Base-by-base conservation (phyloP, 2,797 vertebrate genomes). In the Sylvilagus floridanus region DNA sequence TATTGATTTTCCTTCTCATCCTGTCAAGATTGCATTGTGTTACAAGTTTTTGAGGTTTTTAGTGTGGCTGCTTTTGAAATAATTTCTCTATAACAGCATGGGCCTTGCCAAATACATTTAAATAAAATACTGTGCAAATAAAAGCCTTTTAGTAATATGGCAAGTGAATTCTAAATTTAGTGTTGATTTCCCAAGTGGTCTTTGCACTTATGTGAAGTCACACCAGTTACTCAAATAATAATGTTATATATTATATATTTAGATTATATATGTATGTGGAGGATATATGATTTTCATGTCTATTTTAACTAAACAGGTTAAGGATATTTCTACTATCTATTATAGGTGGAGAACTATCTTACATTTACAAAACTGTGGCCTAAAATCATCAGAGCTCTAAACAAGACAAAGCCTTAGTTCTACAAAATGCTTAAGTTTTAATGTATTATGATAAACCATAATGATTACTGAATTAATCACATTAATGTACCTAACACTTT, bases 221-320 rank as follows among this genome's bases (percentile, higher is more conserved):
- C 1, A 79, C 19, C 5, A 81, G 42, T 91, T 90, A 50, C 47
- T 79, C 85, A 92, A 93, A 92, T 94, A 95, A 95, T 94, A 87
- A 66, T 13, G 87, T 69, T 72, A 89, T 24, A 47, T 69, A 73
- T 57, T n/a, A 50, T 77, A 62, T 66, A 60, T 73, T 91, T 88
- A 57, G 17, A 57, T 19, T 57, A 57, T 8, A 57, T 57, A 57
- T 13, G 54, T 57, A 57, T 57, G 13, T 79, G 88, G 71, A 17
- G 28, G 42, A 62, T 0, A 69, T 72, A 8, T 93, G 37, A 94
- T 85, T 92, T 93, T 90, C 28, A 65, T 52, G 60, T 82, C 30
- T 89, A 37, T 84, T 92, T 96, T 97, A 91, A 93, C 5, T 91
- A 16, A 76, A 1, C 16, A 68, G n/a, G 2, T 71, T 92, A 93